These are phyloP conservation scores for Festucalex cinctus DNA, from an alignment of 2,113 vertebrate genomes.

Conservation along the genomic window DNA sequence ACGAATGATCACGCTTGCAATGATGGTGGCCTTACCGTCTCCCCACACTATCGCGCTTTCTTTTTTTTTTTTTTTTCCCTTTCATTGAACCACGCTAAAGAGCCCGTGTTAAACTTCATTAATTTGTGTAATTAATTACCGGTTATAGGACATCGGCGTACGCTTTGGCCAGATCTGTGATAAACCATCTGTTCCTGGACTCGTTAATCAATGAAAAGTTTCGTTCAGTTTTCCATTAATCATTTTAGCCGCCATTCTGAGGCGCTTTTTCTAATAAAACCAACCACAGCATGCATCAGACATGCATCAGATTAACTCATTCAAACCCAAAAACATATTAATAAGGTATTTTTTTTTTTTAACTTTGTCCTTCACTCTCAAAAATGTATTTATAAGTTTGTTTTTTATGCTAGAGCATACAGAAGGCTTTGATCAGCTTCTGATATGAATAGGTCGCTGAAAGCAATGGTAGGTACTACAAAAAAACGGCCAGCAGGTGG, in stretches of 20 bases:
- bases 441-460: too few species aligned
- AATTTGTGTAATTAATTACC: conserved; percentile 70
- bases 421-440: too few species aligned
- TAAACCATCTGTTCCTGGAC: conserved; percentile 44
- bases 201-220: conserved; percentile 68
- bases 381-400: too few species aligned
- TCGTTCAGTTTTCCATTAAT: conserved; percentile 38
- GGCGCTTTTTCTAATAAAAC: neutral
- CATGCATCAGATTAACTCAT: too few species aligned
- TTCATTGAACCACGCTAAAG: conserved; percentile 55
- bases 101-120: conserved; percentile 66
- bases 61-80: neutral
- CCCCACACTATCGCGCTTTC: too few species aligned
- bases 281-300: too few species aligned
- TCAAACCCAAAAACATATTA: too few species aligned
- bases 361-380: too few species aligned
- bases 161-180: conserved; percentile 67
- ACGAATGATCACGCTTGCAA: conserved; percentile 53
- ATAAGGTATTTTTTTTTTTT: too few species aligned
- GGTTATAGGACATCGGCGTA: conserved; percentile 63
- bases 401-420: too few species aligned
- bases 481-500: too few species aligned
- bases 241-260: conserved; percentile 14
- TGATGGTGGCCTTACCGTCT: conserved; percentile 44
- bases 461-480: too few species aligned